phyloP scores from a whole-genome alignment of 2,113 vertebrate genomes.

The Tachycineta bicolor region DNA sequence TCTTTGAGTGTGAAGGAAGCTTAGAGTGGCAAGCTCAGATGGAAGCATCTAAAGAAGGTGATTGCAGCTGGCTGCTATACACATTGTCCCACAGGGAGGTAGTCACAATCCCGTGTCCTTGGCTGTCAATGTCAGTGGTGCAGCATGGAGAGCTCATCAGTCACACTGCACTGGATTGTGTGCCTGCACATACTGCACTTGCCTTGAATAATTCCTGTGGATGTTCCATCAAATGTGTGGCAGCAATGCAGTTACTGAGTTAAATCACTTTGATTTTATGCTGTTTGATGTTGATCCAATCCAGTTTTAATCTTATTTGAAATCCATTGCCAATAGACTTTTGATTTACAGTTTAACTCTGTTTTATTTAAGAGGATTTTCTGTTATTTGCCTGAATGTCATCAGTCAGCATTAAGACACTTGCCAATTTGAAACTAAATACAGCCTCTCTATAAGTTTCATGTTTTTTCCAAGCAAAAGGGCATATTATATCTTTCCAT shows the following conservation, averaged over 20 bases:
- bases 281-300: not conserved
- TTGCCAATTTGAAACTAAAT: not conserved
- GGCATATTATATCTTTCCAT: not conserved
- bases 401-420: not conserved
- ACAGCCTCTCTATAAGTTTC: not conserved
- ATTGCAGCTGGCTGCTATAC: not conserved
- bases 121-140: not conserved
- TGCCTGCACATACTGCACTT: not conserved
- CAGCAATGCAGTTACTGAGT: not conserved
- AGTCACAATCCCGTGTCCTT: not conserved
- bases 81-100: not conserved
- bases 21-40: not conserved
- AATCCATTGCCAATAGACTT: not conserved
- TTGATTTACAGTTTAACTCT: not conserved
- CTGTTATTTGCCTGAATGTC: not conserved
- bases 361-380: not conserved
- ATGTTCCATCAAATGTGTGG: not conserved
- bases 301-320: not conserved
- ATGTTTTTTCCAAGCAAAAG: not conserved
- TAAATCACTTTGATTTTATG: not conserved
- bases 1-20: not conserved
- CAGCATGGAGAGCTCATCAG: not conserved
- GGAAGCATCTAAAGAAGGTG: not conserved
- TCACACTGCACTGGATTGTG: accelerated
- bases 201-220: not conserved